Evolutionary conservation across 1,140 invertebrate genomes (phyloP).

Genomic region (Neodiprion fabricii): DNA sequence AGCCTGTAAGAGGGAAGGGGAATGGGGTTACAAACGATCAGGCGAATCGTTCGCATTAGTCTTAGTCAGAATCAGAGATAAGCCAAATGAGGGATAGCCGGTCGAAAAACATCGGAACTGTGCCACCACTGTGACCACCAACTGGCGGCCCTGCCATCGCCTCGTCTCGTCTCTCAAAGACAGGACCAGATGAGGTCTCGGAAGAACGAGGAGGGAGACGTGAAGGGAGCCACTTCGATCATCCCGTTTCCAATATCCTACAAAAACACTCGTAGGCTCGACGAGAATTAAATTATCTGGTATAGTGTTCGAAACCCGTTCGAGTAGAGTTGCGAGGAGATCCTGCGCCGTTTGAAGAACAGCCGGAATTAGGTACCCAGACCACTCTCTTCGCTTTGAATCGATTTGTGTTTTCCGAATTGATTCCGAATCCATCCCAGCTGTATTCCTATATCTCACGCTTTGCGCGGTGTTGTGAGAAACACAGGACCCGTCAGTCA

Average conservation of each 20-base stretch:
- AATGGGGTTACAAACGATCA: slow-evolving; percentile 50
- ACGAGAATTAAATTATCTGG: too few relatives aligned
- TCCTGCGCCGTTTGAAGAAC: not conserved
- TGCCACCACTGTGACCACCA: not conserved
- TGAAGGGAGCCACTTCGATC: not conserved
- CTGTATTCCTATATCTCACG: slow-evolving; percentile 27
- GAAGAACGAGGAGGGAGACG: not conserved
- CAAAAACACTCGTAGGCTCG: not conserved
- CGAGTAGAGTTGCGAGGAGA: too few relatives aligned
- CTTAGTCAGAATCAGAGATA: slow-evolving; percentile 56
- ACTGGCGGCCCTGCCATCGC: not conserved
- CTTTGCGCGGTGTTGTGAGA: too few relatives aligned
- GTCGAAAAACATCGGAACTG: slow-evolving; percentile 29
- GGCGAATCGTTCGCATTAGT: slow-evolving; percentile 51
- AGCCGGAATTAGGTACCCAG: slow-evolving; percentile 33
- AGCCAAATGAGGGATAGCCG: slow-evolving; percentile 44
- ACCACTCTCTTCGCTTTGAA: slow-evolving; percentile 22
- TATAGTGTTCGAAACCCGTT: too few relatives aligned
- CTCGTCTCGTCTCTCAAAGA: not conserved
- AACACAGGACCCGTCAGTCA: not conserved
- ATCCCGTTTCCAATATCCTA: not conserved
- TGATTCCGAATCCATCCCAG: slow-evolving; percentile 53
- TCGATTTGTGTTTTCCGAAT: slow-evolving; percentile 57
- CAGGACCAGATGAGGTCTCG: not conserved
- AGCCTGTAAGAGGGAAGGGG: slow-evolving; percentile 22